Evolutionary conservation across 2,888 invertebrate species (phyloP).

Genomic region (Trichogramma dendrolimi): DNA sequence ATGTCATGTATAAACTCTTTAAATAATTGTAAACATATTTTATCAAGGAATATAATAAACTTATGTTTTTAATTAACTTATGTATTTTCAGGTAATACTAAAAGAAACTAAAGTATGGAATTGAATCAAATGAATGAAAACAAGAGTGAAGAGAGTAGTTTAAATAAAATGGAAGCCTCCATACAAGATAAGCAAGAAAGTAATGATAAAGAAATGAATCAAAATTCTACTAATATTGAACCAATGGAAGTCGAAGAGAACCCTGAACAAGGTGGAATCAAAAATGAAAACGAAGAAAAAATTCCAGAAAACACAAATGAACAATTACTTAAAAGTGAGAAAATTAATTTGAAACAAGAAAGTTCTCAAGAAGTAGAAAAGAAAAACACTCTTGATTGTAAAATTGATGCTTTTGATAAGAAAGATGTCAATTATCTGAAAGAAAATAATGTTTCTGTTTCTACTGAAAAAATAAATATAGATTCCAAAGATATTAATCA

Average conservation of each 20-base stretch:
- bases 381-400: no score
- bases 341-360: no score
- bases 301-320: conserved; percentile 3
- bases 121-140: conserved; percentile 25
- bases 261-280: no score
- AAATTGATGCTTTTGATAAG: no score
- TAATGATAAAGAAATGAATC: conserved; percentile 2
- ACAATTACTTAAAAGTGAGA: neutral
- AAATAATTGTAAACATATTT: no score
- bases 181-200: conserved; percentile 18
- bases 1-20: no score
- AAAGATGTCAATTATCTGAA: neutral
- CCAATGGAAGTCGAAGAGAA: neutral
- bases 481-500: conserved; percentile 4
- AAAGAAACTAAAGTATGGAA: conserved; percentile 3
- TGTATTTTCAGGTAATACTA: neutral
- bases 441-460: neutral
- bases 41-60: neutral
- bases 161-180: conserved; percentile 19
- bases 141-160: conserved; percentile 15
- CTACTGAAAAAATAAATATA: conserved; percentile 4
- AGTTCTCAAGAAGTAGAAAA: no score
- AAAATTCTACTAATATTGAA: neutral
- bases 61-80: neutral
- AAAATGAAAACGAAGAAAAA: conserved; percentile 2